Conservation (phyloP, 2,888 invertebrate species). For the Alentia gelatinosa region DNA sequence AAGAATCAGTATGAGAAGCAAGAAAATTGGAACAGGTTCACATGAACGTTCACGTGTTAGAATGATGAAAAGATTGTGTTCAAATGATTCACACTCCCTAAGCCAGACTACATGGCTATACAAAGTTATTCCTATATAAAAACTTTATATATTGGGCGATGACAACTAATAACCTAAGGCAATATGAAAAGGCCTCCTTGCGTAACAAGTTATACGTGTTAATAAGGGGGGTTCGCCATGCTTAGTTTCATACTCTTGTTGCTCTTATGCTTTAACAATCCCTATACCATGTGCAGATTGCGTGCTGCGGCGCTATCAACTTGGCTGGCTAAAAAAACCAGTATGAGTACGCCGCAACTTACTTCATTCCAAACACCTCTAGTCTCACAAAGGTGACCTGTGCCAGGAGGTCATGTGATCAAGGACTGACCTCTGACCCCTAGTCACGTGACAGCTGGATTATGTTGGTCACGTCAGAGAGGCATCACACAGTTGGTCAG, state of each 20-base stretch:
- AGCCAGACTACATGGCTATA: too few relatives aligned
- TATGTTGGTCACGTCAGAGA: not conserved
- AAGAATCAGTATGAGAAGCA: too few relatives aligned
- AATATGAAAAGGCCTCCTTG: too few relatives aligned
- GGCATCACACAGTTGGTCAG: not conserved
- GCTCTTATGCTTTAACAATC: not conserved
- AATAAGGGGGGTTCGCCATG: too few relatives aligned
- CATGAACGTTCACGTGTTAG: too few relatives aligned
- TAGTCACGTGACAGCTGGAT: slow-evolving; percentile 5
- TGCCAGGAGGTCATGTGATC: not conserved
- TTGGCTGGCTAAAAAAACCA: not conserved
- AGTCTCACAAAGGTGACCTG: not conserved
- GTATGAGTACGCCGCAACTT: not conserved
- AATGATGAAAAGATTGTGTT: too few relatives aligned
- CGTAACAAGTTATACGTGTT: too few relatives aligned
- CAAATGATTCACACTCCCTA: too few relatives aligned
- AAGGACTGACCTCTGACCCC: not conserved
- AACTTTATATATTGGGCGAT: too few relatives aligned
- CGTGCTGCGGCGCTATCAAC: not conserved
- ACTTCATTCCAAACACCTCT: slow-evolving; percentile 5
- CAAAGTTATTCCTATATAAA: too few relatives aligned
- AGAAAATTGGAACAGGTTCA: too few relatives aligned
- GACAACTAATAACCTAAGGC: too few relatives aligned
- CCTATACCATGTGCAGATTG: not conserved
- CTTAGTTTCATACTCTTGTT: not conserved